Conservation (phyloP, 1,140 invertebrate genomes). For the Manduca sexta region DNA sequence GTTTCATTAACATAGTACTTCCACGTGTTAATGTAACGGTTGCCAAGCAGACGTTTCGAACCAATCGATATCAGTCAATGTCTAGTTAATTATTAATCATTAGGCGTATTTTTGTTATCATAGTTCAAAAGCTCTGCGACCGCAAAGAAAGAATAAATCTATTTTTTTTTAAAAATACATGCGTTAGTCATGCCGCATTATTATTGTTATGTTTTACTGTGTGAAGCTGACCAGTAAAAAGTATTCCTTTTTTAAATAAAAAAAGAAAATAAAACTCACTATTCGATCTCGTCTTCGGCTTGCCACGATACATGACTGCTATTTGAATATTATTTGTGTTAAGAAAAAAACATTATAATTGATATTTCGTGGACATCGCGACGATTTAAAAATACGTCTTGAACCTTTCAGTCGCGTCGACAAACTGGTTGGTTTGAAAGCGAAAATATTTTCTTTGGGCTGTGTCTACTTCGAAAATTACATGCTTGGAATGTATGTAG, state of each 20-base stretch:
- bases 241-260: not conserved
- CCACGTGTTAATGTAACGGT: not conserved
- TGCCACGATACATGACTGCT: constrained; percentile 30
- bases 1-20: too few species aligned
- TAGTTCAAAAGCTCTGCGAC: too few species aligned
- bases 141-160: too few species aligned
- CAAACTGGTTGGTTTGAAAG: not conserved
- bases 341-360: not conserved
- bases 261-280: constrained; percentile 30
- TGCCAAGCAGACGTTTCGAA: not conserved
- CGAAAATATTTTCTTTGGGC: too few species aligned
- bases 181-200: not conserved
- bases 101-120: too few species aligned
- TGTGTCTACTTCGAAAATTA: too few species aligned
- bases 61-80: constrained; percentile 4
- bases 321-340: not conserved
- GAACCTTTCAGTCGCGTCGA: not conserved
- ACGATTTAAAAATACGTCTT: constrained; percentile 7
- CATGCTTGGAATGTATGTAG: too few species aligned
- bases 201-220: not conserved
- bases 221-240: not conserved
- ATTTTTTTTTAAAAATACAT: too few species aligned
- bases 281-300: constrained; percentile 32
- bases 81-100: constrained; percentile 8
- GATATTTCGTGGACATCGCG: not conserved